phyloP scores from a whole-genome alignment of 2,888 invertebrate species.

The Drosophila peninsularis region DNA sequence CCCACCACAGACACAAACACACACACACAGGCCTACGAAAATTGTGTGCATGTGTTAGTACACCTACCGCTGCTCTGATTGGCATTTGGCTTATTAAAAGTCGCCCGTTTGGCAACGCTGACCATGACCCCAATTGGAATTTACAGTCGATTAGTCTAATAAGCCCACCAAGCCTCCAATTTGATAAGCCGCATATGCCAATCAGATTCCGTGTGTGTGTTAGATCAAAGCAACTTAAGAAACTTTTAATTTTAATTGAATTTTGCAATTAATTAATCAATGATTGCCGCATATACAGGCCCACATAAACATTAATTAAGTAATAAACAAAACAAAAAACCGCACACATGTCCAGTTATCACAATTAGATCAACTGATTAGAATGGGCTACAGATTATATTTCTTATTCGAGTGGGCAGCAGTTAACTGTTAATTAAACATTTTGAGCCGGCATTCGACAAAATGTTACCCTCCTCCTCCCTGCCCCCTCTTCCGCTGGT shows the following conservation, averaged over 20 bases:
- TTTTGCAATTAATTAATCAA: slow-evolving; percentile 39
- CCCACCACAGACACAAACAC: slow-evolving; percentile 19
- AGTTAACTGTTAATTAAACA: slow-evolving; percentile 36
- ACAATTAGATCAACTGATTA: slow-evolving; percentile 51
- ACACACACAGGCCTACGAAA: slow-evolving; percentile 26
- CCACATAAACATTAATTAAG: slow-evolving; percentile 35
- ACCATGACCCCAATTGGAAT: slow-evolving; percentile 68
- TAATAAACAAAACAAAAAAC: slow-evolving; percentile 23
- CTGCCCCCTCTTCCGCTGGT: not conserved
- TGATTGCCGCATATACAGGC: slow-evolving; percentile 23
- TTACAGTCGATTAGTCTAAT: slow-evolving; percentile 26
- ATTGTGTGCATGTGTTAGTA: slow-evolving; percentile 17
- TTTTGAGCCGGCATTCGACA: slow-evolving; percentile 61
- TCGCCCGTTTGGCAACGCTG: slow-evolving; percentile 31
- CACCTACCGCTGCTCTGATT: slow-evolving; percentile 54
- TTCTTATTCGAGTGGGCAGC: not conserved
- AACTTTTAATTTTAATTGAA: slow-evolving; percentile 44
- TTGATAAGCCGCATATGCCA: slow-evolving; percentile 20
- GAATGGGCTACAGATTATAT: slow-evolving; percentile 13
- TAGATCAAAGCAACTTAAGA: slow-evolving; percentile 21
- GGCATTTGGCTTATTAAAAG: slow-evolving; percentile 51
- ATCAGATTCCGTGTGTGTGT: slow-evolving; percentile 7
- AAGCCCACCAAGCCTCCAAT: slow-evolving; percentile 16
- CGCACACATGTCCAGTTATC: slow-evolving; percentile 31
- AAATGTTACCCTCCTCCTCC: slow-evolving; percentile 2